Evolutionary conservation across 2,113 vertebrate species (phyloP).

Genomic region (Petaurus breviceps): DNA sequence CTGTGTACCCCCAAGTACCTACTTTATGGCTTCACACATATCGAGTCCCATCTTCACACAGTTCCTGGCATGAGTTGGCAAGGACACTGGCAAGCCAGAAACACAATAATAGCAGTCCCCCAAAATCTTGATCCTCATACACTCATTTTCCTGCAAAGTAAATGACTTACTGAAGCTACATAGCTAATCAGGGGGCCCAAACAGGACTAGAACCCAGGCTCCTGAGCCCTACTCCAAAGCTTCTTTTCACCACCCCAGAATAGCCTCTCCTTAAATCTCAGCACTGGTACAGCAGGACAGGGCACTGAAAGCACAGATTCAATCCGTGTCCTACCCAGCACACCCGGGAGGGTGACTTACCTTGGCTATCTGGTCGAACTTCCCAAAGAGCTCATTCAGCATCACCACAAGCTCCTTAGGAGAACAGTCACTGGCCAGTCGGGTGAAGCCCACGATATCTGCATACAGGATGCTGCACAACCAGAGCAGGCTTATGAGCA

Average conservation of each 20-base stretch:
- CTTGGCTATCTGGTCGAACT: conserved; percentile 99
- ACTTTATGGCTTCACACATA: conserved; percentile 99
- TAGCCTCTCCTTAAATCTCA: neutral
- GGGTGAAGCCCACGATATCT: conserved; percentile 98
- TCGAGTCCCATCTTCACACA: conserved; percentile 99
- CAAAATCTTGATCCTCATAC: conserved; percentile 99
- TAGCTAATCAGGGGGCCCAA: neutral
- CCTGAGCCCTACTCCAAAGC: neutral
- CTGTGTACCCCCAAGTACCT: conserved; percentile 74
- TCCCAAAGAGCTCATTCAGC: conserved; percentile 98
- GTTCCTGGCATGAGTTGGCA: conserved; percentile 97
- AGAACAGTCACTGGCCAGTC: conserved; percentile 97
- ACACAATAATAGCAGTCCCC: conserved; percentile 99
- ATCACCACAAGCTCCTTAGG: conserved; percentile 97
- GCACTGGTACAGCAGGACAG: neutral
- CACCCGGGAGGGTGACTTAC: conserved; percentile 75
- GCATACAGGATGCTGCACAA: conserved; percentile 95
- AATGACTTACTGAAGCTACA: neutral
- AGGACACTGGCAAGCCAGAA: conserved; percentile 95
- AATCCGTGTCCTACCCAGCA: neutral
- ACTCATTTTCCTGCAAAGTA: conserved; percentile 94
- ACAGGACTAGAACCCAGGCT: neutral
- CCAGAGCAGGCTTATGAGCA: neutral
- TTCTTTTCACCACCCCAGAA: neutral
- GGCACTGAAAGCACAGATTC: neutral